A percentile compares a stretch with the other conserved stretches of the same genome.
Evolutionary conservation across 2,113 vertebrate genomes (phyloP).

Genomic region (Siniperca chuatsi): DNA sequence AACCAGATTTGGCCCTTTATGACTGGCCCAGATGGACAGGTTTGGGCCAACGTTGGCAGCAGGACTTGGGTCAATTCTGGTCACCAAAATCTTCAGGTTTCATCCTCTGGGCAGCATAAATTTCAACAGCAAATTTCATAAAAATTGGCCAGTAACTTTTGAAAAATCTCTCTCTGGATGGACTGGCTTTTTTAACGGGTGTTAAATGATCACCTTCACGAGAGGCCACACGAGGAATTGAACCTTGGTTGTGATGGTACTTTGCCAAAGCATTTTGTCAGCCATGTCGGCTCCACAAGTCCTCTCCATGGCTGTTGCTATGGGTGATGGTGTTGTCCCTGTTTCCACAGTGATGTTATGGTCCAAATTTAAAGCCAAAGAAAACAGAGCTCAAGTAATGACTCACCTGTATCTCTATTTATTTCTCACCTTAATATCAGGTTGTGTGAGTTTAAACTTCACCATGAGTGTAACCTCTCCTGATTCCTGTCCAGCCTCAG

Average conservation of each 20-base stretch:
- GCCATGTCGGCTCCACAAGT: slow-evolving; percentile 19
- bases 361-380: not conserved
- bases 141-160: not conserved
- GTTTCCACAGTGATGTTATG: slow-evolving; percentile 5
- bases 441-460: slow-evolving; percentile 26
- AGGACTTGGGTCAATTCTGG: not conserved
- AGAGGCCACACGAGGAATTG: not conserved
- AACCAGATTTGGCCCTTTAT: no score
- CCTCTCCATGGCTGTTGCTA: not conserved
- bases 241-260: not conserved
- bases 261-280: not conserved
- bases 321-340: slow-evolving; percentile 8
- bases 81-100: no score
- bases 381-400: slow-evolving; percentile 14
- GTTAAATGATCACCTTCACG: not conserved
- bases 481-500: not conserved
- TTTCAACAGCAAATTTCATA: not conserved
- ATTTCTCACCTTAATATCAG: slow-evolving; percentile 14
- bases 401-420: slow-evolving; percentile 32
- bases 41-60: not conserved
- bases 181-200: not conserved
- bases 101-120: no score
- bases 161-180: not conserved
- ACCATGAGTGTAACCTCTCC: not conserved
- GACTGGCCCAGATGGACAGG: no score